Evolutionary conservation across 2,113 vertebrate species (phyloP), one percentile per base, ranked within the genome.

Genomic region (Gadus macrocephalus): DNA sequence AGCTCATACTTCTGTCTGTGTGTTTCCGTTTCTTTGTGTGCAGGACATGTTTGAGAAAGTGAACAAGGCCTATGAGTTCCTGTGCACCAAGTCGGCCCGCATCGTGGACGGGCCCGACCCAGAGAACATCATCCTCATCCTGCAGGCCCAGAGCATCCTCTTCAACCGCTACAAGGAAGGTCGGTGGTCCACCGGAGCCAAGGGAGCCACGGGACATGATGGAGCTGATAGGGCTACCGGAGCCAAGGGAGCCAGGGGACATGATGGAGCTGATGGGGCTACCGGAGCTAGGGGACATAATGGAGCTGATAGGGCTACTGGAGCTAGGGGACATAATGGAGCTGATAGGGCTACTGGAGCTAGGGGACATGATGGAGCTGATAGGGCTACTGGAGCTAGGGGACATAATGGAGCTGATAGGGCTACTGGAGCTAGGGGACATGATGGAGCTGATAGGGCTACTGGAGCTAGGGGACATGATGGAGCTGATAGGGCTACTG

Each of bases 41-140:
- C 72, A 99, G 97, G 97, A 99, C 78, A 97, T 96, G 92, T 99
- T 99, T 93, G 97, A 99, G 85, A 98, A 97, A 83, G 97, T 99
- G 64, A 99, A 98, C 89, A 99, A 99, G 84, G 97, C 97, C 0
- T 99, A 99, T 20, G 97, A 99, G 86, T 99, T 98, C 85, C 91
- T 99, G 8, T 99, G 97, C 86, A 98, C 95, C 38, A 99, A 98
- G 80, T 98, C 95, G 59, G 89, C 93, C 3, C 94, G 95, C 84
- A 89, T 97, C 72, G 68, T 95, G 19, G 95, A 99, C 72, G 97
- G 97, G 0, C 97, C 97, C 2, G 97, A 99, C 86, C 97, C 97
- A 67, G 97, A 99, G 84, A 99, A 99, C 86, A 99, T 99, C 62
- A 98, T 99, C 85, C 93, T 99, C 78, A 99, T 99, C 84, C 89